Evolutionary conservation across 1,140 invertebrate species (phyloP), one percentile per base, ranked within the genome.

Genomic region (Nasonia vitripennis): DNA sequence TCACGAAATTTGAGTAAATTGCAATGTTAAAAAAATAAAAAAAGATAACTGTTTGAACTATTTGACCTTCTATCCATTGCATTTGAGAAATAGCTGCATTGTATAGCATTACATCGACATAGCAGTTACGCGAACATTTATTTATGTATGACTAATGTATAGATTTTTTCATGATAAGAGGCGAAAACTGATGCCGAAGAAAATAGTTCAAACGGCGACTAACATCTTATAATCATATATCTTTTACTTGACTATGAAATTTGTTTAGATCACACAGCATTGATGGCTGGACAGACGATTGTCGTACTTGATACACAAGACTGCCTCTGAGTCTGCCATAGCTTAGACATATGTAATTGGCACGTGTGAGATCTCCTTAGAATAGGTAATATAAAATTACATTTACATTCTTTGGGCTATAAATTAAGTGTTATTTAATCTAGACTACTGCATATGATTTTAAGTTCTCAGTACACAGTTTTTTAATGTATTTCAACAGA

Each of bases 321-420:
- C 4, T 55, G 51, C 17, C 51, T 55, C 51, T 55, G 12, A 62
- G 55, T 62, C 55, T 78, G 12, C 77, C 17, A 20, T 78, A n/a
- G 73, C 10, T 45, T 77, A 68, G 23, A 11, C 11, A 41, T 70
- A 70, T 37, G 37, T 78, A 14, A 71, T 81, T 81, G 79, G 79
- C 79, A 81, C 79, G 51, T 81, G 34, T 81, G 79, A 70, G 51
- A 81, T 71, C 23, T n/a, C 23, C 67, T 68, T 78, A 2, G 9
- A 70, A 80, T 67, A 78, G 27, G 23, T 48, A 31, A 23, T 31
- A 45, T n/a, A 5, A 62, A 62, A 62, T n/a, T 62, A 62, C 17
- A n/a, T 20, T 62, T 62, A 62, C 55, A 62, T 62, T 62, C 17
- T 27, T 27, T 27, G 27, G 27, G 27, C 27, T 27, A 27, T 27